phyloP scores from a whole-genome alignment of 2,888 invertebrate species.

The Apamea monoglypha region DNA sequence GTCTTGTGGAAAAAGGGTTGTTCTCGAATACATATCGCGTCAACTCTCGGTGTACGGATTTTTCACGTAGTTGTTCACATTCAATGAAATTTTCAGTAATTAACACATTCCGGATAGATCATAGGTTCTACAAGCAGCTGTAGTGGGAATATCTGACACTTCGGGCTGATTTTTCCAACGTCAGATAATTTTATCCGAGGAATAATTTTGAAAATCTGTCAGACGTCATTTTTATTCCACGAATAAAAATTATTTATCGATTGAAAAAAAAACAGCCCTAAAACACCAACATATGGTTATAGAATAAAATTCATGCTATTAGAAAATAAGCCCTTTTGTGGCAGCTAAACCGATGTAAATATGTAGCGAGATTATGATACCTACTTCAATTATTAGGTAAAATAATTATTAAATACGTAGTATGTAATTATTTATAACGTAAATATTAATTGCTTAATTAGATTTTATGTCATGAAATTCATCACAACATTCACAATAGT shows the following conservation, averaged over 20 bases:
- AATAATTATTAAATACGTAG: neutral
- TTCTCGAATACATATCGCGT: neutral
- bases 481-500: slow-evolving; percentile 22
- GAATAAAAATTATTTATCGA: no score
- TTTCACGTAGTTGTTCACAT: neutral
- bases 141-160: slow-evolving; percentile 50
- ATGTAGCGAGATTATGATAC: slow-evolving; percentile 6
- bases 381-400: neutral
- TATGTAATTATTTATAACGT: neutral
- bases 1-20: slow-evolving; percentile 7
- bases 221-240: no score
- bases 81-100: neutral
- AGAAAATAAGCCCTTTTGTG: slow-evolving; percentile 14
- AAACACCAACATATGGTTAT: slow-evolving; percentile 42
- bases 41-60: neutral
- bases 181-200: no score
- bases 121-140: neutral
- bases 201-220: no score
- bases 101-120: neutral
- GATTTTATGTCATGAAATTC: neutral
- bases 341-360: slow-evolving; percentile 44
- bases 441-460: neutral
- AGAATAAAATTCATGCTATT: neutral
- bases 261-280: no score
- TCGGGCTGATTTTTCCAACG: no score